These are phyloP conservation scores for Caenorhabditis zanzibari DNA, from an alignment of 2,888 invertebrate species.

Conservation along the genomic window DNA sequence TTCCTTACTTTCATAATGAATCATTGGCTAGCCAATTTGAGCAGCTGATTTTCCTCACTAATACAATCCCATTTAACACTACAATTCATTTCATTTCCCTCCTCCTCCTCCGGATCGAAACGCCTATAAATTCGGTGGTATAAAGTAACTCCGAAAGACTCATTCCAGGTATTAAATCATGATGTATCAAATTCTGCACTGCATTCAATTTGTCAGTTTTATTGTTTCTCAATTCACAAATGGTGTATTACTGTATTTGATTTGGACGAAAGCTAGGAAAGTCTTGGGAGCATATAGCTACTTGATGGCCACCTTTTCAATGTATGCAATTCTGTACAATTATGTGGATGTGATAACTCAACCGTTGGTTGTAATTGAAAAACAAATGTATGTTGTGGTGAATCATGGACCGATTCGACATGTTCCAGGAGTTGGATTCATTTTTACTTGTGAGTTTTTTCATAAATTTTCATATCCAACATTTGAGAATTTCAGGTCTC, in stretches of 20 bases:
- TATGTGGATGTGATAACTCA: slow-evolving; percentile 51
- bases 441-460: slow-evolving; percentile 41
- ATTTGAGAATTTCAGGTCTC: slow-evolving; percentile 40
- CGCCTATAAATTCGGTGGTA: slow-evolving; percentile 3
- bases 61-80: slow-evolving; percentile 13
- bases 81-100: not conserved
- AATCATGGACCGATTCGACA: slow-evolving; percentile 46
- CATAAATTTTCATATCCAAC: too few relatives aligned
- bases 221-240: slow-evolving; percentile 43
- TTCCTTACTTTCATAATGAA: slow-evolving; percentile 8
- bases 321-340: slow-evolving; percentile 52
- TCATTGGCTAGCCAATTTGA: not conserved
- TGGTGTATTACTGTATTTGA: slow-evolving; percentile 31
- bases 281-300: slow-evolving; percentile 43
- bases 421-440: slow-evolving; percentile 33
- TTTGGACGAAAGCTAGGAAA: slow-evolving; percentile 49
- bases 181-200: slow-evolving; percentile 37
- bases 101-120: slow-evolving; percentile 15
- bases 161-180: not conserved
- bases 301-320: slow-evolving; percentile 41
- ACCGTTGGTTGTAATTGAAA: slow-evolving; percentile 41
- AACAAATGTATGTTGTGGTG: slow-evolving; percentile 52
- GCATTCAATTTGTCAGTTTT: slow-evolving; percentile 35
- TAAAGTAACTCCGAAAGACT: slow-evolving; percentile 8
- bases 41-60: slow-evolving; percentile 8